Conservation (phyloP, 1,140 invertebrate genomes). For the Dolichoris vasculosae region DNA sequence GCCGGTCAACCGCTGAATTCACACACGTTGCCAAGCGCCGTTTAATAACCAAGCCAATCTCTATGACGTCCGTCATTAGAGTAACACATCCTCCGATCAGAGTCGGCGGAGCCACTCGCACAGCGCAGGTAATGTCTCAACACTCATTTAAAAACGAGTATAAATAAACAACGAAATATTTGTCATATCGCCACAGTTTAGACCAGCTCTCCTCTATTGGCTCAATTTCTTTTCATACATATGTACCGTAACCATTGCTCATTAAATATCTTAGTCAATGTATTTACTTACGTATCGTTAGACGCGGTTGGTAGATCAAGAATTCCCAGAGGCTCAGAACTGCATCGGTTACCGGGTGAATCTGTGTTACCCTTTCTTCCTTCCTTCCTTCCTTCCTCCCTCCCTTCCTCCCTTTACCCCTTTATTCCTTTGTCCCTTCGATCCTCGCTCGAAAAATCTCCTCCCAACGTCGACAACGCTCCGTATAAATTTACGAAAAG, state of each 20-base stretch:
- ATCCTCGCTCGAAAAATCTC: no score
- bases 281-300: background rate
- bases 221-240: background rate
- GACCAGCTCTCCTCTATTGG: conserved; percentile 4
- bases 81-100: conserved; percentile 37
- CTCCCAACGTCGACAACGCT: background rate
- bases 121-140: conserved; percentile 46
- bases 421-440: background rate
- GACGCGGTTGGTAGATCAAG: background rate
- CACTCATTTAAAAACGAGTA: conserved; percentile 21
- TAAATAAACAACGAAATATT: conserved; percentile 25
- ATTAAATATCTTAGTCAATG: background rate
- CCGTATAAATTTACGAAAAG: background rate
- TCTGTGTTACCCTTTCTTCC: no score
- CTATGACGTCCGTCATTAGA: conserved; percentile 47
- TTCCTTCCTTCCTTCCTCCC: no score
- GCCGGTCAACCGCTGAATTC: background rate
- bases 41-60: conserved; percentile 46
- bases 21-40: conserved; percentile 23
- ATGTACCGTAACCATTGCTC: background rate
- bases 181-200: conserved; percentile 19
- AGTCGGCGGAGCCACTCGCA: conserved; percentile 26
- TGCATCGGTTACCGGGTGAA: background rate
- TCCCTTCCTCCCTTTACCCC: background rate
- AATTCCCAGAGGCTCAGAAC: background rate